These are phyloP conservation scores for Calypte anna DNA, from an alignment of 2,113 vertebrate species.

Conservation along the genomic window DNA sequence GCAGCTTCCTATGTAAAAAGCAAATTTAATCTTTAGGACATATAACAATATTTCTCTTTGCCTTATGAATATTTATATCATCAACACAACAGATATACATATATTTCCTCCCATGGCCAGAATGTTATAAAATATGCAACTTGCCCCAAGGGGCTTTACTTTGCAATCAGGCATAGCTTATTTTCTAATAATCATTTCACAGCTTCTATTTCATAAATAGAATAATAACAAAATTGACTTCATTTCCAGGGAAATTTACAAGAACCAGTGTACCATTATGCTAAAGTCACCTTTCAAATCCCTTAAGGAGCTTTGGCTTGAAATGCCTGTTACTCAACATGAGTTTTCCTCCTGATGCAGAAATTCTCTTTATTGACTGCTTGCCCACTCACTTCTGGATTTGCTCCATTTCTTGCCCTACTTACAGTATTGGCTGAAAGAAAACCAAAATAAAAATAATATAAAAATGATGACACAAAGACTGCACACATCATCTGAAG, in stretches of 20 bases:
- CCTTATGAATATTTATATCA: neutral
- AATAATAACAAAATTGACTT: neutral
- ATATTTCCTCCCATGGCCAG: neutral
- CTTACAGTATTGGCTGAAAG: rapidly evolving
- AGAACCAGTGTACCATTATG: neutral
- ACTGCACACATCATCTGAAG: neutral
- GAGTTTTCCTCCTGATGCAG: neutral
- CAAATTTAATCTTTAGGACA: neutral
- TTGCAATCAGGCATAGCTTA: neutral
- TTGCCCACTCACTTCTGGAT: neutral
- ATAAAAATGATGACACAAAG: neutral
- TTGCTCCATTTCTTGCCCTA: neutral
- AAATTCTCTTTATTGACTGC: neutral
- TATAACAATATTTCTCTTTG: neutral
- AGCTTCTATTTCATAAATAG: neutral
- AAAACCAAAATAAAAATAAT: neutral
- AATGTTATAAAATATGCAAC: neutral
- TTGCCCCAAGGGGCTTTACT: neutral
- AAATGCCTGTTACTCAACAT: neutral
- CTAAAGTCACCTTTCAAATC: neutral
- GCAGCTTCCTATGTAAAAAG: neutral
- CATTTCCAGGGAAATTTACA: neutral
- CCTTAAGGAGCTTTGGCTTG: neutral
- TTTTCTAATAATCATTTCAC: neutral
- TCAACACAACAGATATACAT: neutral